These are phyloP conservation scores for Hylaeus anthracinus DNA, from an alignment of 1,140 invertebrate genomes.

Conservation along the genomic window DNA sequence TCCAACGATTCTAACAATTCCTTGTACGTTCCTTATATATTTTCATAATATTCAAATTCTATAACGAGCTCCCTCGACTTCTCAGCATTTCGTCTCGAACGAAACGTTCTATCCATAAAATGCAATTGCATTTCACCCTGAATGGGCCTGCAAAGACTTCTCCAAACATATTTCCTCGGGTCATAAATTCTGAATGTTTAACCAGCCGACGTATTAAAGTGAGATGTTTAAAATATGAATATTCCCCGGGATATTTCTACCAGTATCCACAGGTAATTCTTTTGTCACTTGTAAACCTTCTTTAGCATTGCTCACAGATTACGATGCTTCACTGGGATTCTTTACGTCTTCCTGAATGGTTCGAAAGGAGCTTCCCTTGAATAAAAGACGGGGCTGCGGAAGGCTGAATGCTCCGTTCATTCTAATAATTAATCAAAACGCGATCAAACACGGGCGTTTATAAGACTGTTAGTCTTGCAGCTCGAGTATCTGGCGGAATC, in stretches of 20 bases:
- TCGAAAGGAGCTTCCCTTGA: neutral
- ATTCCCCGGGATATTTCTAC: neutral
- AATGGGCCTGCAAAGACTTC: too few species aligned
- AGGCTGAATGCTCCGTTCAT: neutral
- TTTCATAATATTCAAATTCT: too few species aligned
- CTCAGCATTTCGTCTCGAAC: too few species aligned
- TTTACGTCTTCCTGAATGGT: neutral
- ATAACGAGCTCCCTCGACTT: too few species aligned
- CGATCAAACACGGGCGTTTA: neutral
- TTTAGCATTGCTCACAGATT: neutral
- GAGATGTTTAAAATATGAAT: too few species aligned
- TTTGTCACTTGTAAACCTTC: neutral
- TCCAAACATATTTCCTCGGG: too few species aligned
- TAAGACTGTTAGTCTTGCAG: neutral
- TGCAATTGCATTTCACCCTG: too few species aligned
- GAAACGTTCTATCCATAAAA: too few species aligned
- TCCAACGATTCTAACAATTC: too few species aligned
- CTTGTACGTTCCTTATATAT: too few species aligned
- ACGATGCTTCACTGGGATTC: neutral
- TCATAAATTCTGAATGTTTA: too few species aligned
- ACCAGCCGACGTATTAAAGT: too few species aligned
- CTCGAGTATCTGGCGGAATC: neutral
- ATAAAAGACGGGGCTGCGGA: neutral
- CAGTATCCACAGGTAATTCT: neutral
- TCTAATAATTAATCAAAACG: slow-evolving; percentile 27